phyloP scores from a whole-genome alignment of 2,797 vertebrate species.

The Poeciliopsis infans region DNA sequence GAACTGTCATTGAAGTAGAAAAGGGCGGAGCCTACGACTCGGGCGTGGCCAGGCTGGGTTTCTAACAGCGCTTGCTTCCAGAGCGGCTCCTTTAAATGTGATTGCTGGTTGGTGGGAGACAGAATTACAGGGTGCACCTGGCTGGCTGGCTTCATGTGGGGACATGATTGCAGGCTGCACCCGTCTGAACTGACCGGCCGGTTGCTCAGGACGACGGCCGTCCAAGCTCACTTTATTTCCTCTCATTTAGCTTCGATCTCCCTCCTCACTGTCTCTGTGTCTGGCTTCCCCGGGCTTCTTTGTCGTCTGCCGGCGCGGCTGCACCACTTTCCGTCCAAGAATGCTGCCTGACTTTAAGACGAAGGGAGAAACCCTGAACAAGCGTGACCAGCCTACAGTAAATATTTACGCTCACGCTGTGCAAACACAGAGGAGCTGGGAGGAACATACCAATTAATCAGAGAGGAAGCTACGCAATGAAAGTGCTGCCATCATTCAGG shows the following conservation, averaged over 20 bases:
- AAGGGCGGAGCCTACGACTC: conserved; percentile 56
- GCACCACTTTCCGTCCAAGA: conserved; percentile 65
- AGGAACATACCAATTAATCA: conserved; percentile 15
- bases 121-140: conserved; percentile 80
- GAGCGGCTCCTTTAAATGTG: conserved; percentile 66
- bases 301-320: conserved; percentile 79
- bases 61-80: conserved; percentile 68
- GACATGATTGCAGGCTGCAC: conserved; percentile 73
- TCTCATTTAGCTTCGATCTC: not conserved
- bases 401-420: conserved; percentile 33
- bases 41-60: conserved; percentile 79
- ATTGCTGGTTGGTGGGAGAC: conserved; percentile 72
- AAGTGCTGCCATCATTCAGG: conserved; percentile 23
- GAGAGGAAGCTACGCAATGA: conserved; percentile 40
- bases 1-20: not conserved
- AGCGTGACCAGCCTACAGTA: conserved; percentile 58
- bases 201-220: conserved; percentile 60
- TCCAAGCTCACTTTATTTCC: conserved; percentile 8
- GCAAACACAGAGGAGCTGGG: conserved; percentile 35
- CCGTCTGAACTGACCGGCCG: conserved; percentile 67
- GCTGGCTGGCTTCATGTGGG: conserved; percentile 58
- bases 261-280: conserved; percentile 40
- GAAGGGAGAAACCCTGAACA: conserved; percentile 50
- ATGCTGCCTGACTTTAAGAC: conserved; percentile 64
- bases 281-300: conserved; percentile 77